Base-by-base conservation (phyloP, 2,888 invertebrate species). In the Acrobasis repandana region DNA sequence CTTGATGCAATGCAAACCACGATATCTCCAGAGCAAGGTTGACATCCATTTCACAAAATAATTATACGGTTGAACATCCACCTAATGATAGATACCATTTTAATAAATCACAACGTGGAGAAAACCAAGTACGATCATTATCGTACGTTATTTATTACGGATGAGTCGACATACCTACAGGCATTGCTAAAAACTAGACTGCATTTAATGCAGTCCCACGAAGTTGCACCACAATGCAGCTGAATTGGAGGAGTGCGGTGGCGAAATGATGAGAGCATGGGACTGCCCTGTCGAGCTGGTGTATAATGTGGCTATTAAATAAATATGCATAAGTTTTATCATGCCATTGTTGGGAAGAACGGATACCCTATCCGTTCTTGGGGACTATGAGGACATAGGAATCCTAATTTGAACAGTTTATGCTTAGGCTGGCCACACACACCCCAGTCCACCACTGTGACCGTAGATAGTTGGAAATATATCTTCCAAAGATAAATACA, bases 191-290 rank as follows among this genome's bases (percentile, higher is more conserved):
- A 36, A 54, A 54, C 54, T 20, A 20, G 38, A 54, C 64, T 67
- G 59, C 65, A 59, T 66, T 63, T 63, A 61, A 47, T 57, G 61
- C 68, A 65, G 68, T 74, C 75, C 72, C 74, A 77, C 75, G 74
- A 67, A 36, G 57, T 75, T 74, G 69, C 75, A 60, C 70, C 70
- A 73, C 65, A 68, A 69, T 69, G 65, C 70, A 66, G 68, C 69
- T 67, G 64, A 67, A 68, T 65, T 66, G 66, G 65, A 63, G 28
- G 6, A 6, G 20, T 58, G 48, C 61, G 62, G 61, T 66, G 67
- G 66, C 69, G 67, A 67, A 66, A 69, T 61, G 56, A 56, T 65
- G 66, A 68, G 65, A 65, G 66, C 61, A 62, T 58, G 57, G 57
- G 57, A 36, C 57, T 47, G 47, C 34, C 57, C 48, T 28, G 43